Base-by-base conservation (phyloP, 92 coral and sea anemone species). In the Metridium senile region DNA sequence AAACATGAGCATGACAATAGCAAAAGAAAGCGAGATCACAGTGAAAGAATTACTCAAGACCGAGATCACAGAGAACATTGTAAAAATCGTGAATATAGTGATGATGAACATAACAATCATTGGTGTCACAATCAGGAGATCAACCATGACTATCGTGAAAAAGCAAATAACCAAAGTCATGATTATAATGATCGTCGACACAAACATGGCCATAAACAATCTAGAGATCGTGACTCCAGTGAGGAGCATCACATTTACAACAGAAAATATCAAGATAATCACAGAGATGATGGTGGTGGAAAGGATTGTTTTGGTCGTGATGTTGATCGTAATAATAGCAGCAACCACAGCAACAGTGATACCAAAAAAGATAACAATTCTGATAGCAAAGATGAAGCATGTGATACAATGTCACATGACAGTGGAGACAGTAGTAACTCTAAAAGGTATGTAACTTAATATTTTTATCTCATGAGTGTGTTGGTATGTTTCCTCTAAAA, bases 321-420 rank as follows among this genome's bases (percentile, higher is more conserved):
- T 74, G 39, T 35, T 43, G 78, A 30, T 33, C 83, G 78, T 62
- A 81, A 80, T 0, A 58, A 31, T 59, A n/a, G n/a, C n/a, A n/a
- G n/a, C n/a, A n/a, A n/a, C n/a, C n/a, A n/a, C n/a, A n/a, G n/a
- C n/a, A 17, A 51, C 6, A 76, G 52, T 29, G 65, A 59, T 25
- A 21, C 26, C 29, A 26, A 59, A 19, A 59, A 59, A 22, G 65
- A 59, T 19, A 26, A 59, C 32, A 22, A 16, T 11, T 19, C 11
- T 19, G 26, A 7, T 8, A 59, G 26, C 8, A 59, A 59, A 59
- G 11, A 20, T 28, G 46, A 1, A 33, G 63, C 25, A 11, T 22
- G 20, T 49, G 34, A 9, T 11, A 9, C 39, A 53, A 54, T 34
- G 64, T 29, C 45, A 70, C 22, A 70, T 29, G 76, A 26, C 29